These are phyloP conservation scores for Conchocele bisecta DNA, from an alignment of 2,888 invertebrate species.

Conservation along the genomic window DNA sequence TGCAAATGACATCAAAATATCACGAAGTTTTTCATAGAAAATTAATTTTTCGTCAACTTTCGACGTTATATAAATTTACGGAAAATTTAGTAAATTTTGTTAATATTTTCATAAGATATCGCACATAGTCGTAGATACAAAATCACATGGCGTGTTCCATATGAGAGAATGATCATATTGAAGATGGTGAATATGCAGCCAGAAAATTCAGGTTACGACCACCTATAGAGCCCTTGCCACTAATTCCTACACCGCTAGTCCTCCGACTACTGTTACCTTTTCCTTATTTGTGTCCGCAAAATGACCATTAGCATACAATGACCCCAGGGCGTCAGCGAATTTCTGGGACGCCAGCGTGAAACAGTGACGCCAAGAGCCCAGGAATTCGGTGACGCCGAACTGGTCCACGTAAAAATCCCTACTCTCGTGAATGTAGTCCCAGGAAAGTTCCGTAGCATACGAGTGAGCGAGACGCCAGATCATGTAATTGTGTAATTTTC, in stretches of 20 bases:
- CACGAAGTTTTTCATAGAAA: too few species aligned
- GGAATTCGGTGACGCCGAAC: slow-evolving; percentile 65
- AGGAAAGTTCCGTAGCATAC: slow-evolving; percentile 85
- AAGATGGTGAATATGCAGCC: too few species aligned
- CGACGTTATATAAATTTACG: too few species aligned
- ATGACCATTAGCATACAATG: slow-evolving; percentile 68
- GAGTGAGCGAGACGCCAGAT: slow-evolving; percentile 85
- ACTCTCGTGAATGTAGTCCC: slow-evolving; percentile 81
- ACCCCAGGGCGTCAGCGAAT: slow-evolving; percentile 70
- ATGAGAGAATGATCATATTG: too few species aligned
- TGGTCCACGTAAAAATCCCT: slow-evolving; percentile 70
- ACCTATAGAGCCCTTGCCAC: neutral
- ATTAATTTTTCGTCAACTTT: too few species aligned
- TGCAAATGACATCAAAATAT: too few species aligned
- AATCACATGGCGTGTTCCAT: too few species aligned
- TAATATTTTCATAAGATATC: too few species aligned
- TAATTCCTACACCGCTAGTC: too few species aligned
- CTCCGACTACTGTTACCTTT: slow-evolving; percentile 67
- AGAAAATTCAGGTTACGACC: too few species aligned
- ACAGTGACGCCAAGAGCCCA: slow-evolving; percentile 71
- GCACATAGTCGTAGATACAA: too few species aligned
- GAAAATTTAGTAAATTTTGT: too few species aligned
- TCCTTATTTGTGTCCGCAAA: slow-evolving; percentile 69
- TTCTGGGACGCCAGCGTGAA: slow-evolving; percentile 57
- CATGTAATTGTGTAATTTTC: slow-evolving; percentile 86